Evolutionary conservation across 2,113 vertebrate genomes (phyloP).

Genomic region (Muscicapa adusta): DNA sequence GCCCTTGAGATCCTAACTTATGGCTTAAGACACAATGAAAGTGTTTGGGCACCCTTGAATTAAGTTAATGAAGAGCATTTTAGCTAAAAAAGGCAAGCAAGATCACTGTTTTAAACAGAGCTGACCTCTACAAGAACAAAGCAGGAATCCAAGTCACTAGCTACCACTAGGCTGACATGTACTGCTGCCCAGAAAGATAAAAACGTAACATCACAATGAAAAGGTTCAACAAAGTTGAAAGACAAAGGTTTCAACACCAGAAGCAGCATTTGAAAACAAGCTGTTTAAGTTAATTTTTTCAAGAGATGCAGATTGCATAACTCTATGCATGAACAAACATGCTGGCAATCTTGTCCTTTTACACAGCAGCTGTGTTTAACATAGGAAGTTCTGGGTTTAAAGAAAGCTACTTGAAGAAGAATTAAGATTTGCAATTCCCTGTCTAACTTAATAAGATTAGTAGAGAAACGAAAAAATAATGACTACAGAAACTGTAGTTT

Average conservation of each 20-base stretch:
- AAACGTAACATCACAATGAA: slow-evolving; percentile 42
- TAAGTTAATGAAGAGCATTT: slow-evolving; percentile 30
- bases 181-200: slow-evolving; percentile 59
- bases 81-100: slow-evolving; percentile 56
- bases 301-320: slow-evolving; percentile 64
- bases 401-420: slow-evolving; percentile 56
- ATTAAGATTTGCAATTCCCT: slow-evolving; percentile 52
- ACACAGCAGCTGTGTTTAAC: slow-evolving; percentile 65
- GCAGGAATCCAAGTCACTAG: slow-evolving; percentile 53
- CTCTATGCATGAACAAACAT: slow-evolving; percentile 62
- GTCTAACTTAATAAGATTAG: slow-evolving; percentile 53
- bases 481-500: slow-evolving; percentile 56
- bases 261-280: slow-evolving; percentile 68
- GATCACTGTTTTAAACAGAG: slow-evolving; percentile 44
- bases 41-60: slow-evolving; percentile 59
- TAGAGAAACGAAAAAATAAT: slow-evolving; percentile 31
- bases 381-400: slow-evolving; percentile 55
- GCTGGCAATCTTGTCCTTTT: slow-evolving; percentile 60
- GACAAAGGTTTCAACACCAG: slow-evolving; percentile 48
- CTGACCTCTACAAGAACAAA: slow-evolving; percentile 60
- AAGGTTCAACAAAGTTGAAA: slow-evolving; percentile 52
- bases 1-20: slow-evolving; percentile 48
- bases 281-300: slow-evolving; percentile 58
- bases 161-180: slow-evolving; percentile 45
- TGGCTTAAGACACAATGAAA: slow-evolving; percentile 58